These are phyloP conservation scores for Phalacrocorax carbo DNA, from an alignment of 2,113 vertebrate species.

Conservation along the genomic window DNA sequence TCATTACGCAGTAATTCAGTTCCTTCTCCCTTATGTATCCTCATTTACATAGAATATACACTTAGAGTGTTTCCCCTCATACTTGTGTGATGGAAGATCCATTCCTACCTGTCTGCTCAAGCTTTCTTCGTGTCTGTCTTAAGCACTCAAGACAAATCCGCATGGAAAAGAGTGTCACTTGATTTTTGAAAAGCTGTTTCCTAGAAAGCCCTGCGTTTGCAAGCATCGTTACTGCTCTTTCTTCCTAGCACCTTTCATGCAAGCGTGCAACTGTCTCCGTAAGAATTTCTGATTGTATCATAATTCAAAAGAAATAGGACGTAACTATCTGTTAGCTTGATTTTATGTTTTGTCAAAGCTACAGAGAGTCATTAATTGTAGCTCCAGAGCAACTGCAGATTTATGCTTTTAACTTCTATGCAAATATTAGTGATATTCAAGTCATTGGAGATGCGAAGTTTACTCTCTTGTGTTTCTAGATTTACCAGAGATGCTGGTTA, in stretches of 20 bases:
- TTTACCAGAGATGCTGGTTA: conserved; percentile 85
- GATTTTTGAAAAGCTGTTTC: neutral
- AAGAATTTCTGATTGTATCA: neutral
- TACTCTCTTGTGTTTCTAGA: conserved; percentile 72
- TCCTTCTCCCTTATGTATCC: neutral
- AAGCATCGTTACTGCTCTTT: neutral
- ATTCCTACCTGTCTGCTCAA: neutral
- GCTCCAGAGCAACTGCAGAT: neutral
- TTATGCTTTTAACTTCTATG: neutral
- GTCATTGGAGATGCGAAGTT: neutral
- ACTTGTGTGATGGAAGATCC: neutral
- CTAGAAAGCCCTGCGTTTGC: neutral
- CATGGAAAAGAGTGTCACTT: neutral
- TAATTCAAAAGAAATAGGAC: neutral
- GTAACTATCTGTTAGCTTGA: neutral
- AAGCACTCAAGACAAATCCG: neutral
- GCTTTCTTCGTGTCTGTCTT: neutral
- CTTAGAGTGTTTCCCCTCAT: neutral
- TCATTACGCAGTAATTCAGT: neutral
- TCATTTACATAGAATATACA: neutral
- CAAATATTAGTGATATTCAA: neutral
- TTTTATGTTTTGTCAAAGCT: neutral
- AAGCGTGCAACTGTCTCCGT: neutral
- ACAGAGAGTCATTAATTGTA: neutral
- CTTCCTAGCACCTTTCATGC: neutral